Base-by-base conservation (phyloP, 2,797 vertebrate species). In the Potorous gilbertii region DNA sequence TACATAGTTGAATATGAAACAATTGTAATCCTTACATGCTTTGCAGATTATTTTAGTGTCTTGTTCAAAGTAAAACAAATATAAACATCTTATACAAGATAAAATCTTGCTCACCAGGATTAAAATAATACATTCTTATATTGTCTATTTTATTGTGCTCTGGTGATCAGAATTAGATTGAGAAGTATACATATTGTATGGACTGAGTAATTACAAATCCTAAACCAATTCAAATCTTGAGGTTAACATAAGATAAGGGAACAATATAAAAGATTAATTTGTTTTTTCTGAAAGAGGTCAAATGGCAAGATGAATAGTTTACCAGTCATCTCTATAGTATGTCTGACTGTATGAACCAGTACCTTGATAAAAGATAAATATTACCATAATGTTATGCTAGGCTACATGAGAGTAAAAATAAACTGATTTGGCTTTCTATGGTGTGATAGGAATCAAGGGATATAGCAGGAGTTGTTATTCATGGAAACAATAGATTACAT, bases 301-400 rank as follows among this genome's bases (percentile, higher is more conserved):
- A 13, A 90, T 57, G 66, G 55, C 40, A 96, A 97, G 62, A 54
- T 95, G 24, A 87, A 93, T 55, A 0, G 28, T 56, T 97, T 96
- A 55, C 27, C 1, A 93, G 0, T 52, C 0, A 92, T 56, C 5
- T 18, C 55, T 52, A 81, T 0, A 81, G 29, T 59, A 46, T 9
- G 4, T 92, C 1, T 91, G 66, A 55, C 52, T 10, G 74, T 27
- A 34, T 27, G 59, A 91, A 56, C 92, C 40, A 95, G 27, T 34
- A 5, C 10, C 8, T 94, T 96, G 56, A 14, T 92, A 54, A 89
- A 81, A 93, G 91, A 54, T 46, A 95, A 89, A 13, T 90, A 5
- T 95, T 94, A 59, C 2, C n/a, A 12, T 92, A 93, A 74, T 91
- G 55, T 13, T 16, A 94, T 95, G 90, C 92, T 95, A 90, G 9